Evolutionary conservation across 2,888 invertebrate species (phyloP), one percentile per base, ranked within the genome.

Genomic region (Metacarcinus magister): DNA sequence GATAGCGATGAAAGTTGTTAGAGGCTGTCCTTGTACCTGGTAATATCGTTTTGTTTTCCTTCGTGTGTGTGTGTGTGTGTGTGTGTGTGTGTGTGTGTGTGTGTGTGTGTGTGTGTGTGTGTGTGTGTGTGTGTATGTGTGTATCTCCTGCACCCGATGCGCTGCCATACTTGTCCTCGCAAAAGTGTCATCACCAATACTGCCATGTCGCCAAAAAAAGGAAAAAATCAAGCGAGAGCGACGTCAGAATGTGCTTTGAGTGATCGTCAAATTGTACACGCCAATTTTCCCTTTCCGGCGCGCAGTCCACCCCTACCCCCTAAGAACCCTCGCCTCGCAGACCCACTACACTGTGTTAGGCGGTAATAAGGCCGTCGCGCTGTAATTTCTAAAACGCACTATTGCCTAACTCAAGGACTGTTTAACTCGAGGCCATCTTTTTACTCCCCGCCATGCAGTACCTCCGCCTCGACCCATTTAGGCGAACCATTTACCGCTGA

Each of bases 201-300:
- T 82, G 82, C 82, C 82, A 82, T 82, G 28, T 82, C 82, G 82
- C 82, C 82, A 32, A 82, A 82, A 82, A 82, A 82, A 7, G 82
- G 28, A 82, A 82, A 82, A 82, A 82, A 82, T 82, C 82, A 82
- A 82, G 82, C 82, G 32, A 28, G 82, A 82, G 82, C 82, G 82
- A 82, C 82, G 82, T 82, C 82, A 82, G 82, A 82, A 82, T 82
- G 82, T 82, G 82, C 82, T 82, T 82, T 82, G 82, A 82, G 82
- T 82, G 82, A 82, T 82, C 82, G 82, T 32, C 82, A 82, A 82
- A 82, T 82, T 46, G 44, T 46, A 46, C 91, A 44, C 91, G 43
- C 91, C 91, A 44, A 91, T 46, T 91, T 44, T 91, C 91, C 91
- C 91, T 91, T 91, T 32, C 91, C 91, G 82, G 82, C 82, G 32